phyloP scores from a whole-genome alignment of 2,888 invertebrate genomes.

The Monochamus alternatus region DNA sequence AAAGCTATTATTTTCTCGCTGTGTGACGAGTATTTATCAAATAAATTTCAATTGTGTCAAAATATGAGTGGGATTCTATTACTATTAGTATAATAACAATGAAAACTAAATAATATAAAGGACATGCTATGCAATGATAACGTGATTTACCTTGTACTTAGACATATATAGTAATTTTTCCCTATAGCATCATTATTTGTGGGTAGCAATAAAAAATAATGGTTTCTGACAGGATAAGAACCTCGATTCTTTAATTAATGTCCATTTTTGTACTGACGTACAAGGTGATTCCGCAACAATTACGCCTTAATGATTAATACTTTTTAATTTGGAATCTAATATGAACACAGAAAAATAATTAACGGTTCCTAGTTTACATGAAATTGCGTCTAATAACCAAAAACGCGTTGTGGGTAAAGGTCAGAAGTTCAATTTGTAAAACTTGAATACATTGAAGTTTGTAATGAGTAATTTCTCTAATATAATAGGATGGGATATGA shows the following conservation, averaged over 20 bases:
- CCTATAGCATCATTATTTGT: neutral
- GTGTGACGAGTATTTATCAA: too few relatives aligned
- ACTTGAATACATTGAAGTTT: neutral
- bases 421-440: neutral
- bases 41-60: too few relatives aligned
- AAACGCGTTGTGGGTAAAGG: neutral
- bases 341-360: conserved; percentile 6
- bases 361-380: conserved; percentile 2
- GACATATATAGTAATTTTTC: too few relatives aligned
- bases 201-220: conserved; percentile 3
- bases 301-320: conserved; percentile 10
- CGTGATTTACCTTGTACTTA: too few relatives aligned
- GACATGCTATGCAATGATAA: too few relatives aligned
- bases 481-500: too few relatives aligned
- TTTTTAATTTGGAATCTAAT: neutral
- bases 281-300: conserved; percentile 6
- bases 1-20: too few relatives aligned
- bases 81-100: too few relatives aligned
- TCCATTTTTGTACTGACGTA: conserved; percentile 12
- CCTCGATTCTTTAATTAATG: neutral
- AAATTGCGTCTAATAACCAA: conserved; percentile 1
- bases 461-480: too few relatives aligned
- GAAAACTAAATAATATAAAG: too few relatives aligned
- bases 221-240: neutral
- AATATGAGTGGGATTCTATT: too few relatives aligned